Percentiles rank a stretch among this genome's conserved stretches.
These are phyloP conservation scores for Patella pellucida DNA, from an alignment of 2,888 invertebrate genomes.

Conservation along the genomic window DNA sequence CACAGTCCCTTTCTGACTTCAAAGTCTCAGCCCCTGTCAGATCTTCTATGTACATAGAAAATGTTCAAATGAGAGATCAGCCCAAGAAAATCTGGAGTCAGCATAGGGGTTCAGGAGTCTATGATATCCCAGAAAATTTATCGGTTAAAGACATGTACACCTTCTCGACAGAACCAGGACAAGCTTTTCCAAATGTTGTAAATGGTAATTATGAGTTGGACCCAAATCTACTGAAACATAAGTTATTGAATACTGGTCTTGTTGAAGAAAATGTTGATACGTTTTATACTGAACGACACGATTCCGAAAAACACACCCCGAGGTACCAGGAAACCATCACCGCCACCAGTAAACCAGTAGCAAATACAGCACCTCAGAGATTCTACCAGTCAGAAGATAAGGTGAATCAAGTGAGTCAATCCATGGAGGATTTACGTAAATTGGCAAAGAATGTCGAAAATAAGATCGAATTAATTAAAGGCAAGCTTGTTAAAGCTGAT, in stretches of 20 bases:
- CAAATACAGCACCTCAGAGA: slow-evolving; percentile 20
- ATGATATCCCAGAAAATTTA: slow-evolving; percentile 30
- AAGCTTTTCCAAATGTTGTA: slow-evolving; percentile 47
- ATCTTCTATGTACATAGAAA: not conserved
- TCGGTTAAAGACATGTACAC: not conserved
- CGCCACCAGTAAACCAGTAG: slow-evolving; percentile 19
- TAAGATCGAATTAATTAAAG: slow-evolving; percentile 55
- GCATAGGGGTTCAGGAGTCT: slow-evolving; percentile 15
- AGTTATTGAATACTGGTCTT: slow-evolving; percentile 58
- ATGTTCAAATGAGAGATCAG: not conserved
- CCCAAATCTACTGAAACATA: slow-evolving; percentile 55
- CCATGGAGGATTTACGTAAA: slow-evolving; percentile 58
- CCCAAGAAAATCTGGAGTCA: slow-evolving; percentile 1
- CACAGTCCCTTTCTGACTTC: slow-evolving; percentile 32
- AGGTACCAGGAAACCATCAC: not conserved
- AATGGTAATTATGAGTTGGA: slow-evolving; percentile 62
- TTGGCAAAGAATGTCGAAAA: slow-evolving; percentile 58
- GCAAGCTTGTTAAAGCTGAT: slow-evolving; percentile 55
- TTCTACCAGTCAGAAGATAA: slow-evolving; percentile 13
- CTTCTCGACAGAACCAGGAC: slow-evolving; percentile 1
- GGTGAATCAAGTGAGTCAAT: slow-evolving; percentile 43
- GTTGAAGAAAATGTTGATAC: slow-evolving; percentile 36
- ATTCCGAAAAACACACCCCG: not conserved
- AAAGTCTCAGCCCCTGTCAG: not conserved
- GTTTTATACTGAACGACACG: not conserved